Conservation (phyloP, 2,888 invertebrate genomes). For the Stenodema calcarata region DNA sequence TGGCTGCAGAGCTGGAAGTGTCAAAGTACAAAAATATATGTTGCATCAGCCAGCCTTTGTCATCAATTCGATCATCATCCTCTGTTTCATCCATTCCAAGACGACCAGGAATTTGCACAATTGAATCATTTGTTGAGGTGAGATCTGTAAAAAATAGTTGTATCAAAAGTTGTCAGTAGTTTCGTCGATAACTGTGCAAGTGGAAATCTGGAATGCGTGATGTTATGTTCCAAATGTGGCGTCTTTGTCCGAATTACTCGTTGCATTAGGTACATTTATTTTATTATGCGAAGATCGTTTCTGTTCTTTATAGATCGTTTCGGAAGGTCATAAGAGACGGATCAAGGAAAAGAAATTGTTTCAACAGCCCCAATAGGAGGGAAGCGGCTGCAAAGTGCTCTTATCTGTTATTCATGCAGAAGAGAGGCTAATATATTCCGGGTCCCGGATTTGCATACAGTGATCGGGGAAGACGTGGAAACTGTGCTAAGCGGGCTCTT, state of each 20-base stretch:
- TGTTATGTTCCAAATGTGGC: background rate
- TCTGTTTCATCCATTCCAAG: no score
- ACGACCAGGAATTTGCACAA: no score
- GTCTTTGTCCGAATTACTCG: background rate
- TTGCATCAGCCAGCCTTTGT: no score
- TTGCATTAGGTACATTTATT: background rate
- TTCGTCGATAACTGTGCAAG: no score
- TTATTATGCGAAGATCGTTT: background rate
- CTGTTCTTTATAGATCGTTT: background rate
- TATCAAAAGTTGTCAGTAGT: no score
- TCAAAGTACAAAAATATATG: no score
- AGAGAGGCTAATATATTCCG: slow-evolving; percentile 45
- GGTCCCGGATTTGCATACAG: slow-evolving; percentile 47
- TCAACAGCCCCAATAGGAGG: slow-evolving; percentile 1
- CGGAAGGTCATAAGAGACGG: slow-evolving; percentile 23
- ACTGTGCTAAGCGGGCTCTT: slow-evolving; percentile 49
- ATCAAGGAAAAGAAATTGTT: slow-evolving; percentile 32
- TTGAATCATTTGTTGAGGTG: no score
- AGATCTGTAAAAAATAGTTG: no score
- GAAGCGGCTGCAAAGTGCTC: slow-evolving; percentile 43
- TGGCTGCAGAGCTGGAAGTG: no score
- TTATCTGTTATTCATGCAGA: slow-evolving; percentile 49
- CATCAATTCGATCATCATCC: no score
- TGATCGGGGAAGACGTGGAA: slow-evolving; percentile 47
- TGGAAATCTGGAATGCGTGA: no score